Percentiles rank a stretch among this genome's conserved stretches.
These are phyloP conservation scores for Megaceryle torquata DNA, from an alignment of 2,113 vertebrate genomes.

Conservation along the genomic window DNA sequence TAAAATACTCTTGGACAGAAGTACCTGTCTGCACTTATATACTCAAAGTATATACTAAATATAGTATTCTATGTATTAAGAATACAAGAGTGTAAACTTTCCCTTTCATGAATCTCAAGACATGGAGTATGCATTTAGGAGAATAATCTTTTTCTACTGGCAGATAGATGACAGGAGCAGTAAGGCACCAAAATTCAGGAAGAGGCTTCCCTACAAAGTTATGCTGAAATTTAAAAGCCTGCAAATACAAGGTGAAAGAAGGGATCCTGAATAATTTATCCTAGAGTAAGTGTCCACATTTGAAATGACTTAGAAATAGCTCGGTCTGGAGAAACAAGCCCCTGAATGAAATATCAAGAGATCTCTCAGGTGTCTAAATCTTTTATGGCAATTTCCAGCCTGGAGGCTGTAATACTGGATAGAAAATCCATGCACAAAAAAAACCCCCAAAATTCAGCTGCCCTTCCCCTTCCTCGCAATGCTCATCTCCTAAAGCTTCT, in stretches of 20 bases:
- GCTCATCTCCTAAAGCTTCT: neutral
- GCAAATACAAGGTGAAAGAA: constrained; percentile 31
- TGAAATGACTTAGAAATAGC: constrained; percentile 46
- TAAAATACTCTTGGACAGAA: neutral
- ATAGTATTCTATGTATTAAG: neutral
- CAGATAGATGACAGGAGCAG: neutral
- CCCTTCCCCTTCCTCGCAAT: neutral
- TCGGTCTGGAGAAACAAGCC: neutral
- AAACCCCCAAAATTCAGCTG: neutral
- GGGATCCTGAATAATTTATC: constrained; percentile 54
- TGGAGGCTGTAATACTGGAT: neutral
- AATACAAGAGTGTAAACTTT: neutral
- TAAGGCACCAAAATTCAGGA: constrained; percentile 6
- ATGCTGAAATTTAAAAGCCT: constrained; percentile 22
- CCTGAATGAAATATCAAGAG: constrained; percentile 36
- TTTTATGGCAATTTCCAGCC: constrained; percentile 41
- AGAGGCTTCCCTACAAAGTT: neutral
- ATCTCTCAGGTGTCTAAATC: constrained; percentile 12
- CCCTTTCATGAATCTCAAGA: neutral
- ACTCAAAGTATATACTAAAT: neutral
- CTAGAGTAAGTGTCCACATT: constrained; percentile 45
- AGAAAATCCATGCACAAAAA: neutral
- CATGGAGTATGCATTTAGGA: neutral
- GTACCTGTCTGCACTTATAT: neutral
- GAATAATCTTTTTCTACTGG: neutral